A percentile compares a stretch with the other conserved stretches of the same genome.
Conservation (phyloP, 37 sponge, comb jelly and placozoan species). For the Axinella damicornis region DNA sequence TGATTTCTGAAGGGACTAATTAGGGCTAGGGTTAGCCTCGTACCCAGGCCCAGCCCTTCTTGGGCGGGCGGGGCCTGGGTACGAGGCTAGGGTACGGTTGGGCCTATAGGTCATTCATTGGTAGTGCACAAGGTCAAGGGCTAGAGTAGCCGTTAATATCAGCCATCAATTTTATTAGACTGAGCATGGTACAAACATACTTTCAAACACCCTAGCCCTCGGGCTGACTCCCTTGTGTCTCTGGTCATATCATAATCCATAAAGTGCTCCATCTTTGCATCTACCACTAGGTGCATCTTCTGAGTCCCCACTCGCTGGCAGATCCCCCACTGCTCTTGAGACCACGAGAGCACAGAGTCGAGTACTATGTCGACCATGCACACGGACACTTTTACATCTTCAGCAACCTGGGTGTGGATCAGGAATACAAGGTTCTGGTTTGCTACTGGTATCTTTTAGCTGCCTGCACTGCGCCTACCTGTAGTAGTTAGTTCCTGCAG, state of each 20-base stretch:
- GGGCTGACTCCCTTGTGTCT: background rate
- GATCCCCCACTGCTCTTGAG: constrained; percentile 4
- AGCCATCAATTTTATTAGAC: too few relatives aligned
- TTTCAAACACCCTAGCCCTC: too few relatives aligned
- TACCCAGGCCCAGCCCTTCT: too few relatives aligned
- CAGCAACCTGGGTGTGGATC: constrained; percentile 12
- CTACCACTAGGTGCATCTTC: background rate
- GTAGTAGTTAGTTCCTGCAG: too few relatives aligned
- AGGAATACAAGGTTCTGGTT: constrained; percentile 20
- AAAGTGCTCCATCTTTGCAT: background rate
- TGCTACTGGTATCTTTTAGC: background rate
- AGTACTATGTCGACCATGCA: constrained; percentile 62
- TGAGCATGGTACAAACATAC: too few relatives aligned
- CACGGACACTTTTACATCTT: constrained; percentile 50
- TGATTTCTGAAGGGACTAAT: too few relatives aligned
- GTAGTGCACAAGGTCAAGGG: too few relatives aligned
- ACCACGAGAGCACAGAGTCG: constrained; percentile 1
- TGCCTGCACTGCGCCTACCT: too few relatives aligned
- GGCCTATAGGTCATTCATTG: too few relatives aligned
- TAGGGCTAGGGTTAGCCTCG: too few relatives aligned
- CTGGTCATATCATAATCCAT: background rate
- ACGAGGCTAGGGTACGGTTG: too few relatives aligned
- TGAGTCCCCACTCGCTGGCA: background rate
- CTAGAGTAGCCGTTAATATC: too few relatives aligned
- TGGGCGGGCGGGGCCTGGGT: background rate